Percentiles rank a stretch among this genome's conserved stretches.
Evolutionary conservation across 1,140 invertebrate species (phyloP).

Genomic region (Schmidtea mediterranea): DNA sequence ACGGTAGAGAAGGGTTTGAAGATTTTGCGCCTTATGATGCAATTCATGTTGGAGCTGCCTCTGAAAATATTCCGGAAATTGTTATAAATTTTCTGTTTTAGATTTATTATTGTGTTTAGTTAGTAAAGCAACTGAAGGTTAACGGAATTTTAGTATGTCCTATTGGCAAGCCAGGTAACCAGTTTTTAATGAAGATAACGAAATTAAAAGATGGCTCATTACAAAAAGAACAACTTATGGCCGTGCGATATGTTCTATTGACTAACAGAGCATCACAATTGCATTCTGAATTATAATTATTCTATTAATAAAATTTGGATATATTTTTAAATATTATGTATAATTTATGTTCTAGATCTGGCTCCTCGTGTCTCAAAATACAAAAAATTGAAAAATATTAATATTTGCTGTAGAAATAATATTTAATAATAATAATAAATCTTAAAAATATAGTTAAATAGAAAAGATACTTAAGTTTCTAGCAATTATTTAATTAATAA

Average conservation of each 20-base stretch:
- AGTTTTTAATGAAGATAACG: slow-evolving; percentile 36
- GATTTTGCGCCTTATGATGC: slow-evolving; percentile 53
- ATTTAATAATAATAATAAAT: too few species aligned
- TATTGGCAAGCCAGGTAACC: slow-evolving; percentile 41
- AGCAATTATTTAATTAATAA: too few species aligned
- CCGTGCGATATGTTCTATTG: slow-evolving; percentile 80
- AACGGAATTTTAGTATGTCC: slow-evolving; percentile 70
- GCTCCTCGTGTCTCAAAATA: too few species aligned
- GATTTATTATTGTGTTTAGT: too few species aligned
- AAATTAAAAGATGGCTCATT: slow-evolving; percentile 53
- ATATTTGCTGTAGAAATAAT: too few species aligned
- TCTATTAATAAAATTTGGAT: too few species aligned
- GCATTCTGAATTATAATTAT: too few species aligned
- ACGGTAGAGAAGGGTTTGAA: slow-evolving; percentile 48
- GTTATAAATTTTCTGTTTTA: slow-evolving; percentile 24
- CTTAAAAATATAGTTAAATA: too few species aligned
- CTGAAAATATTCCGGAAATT: slow-evolving; percentile 42
- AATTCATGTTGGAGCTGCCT: slow-evolving; percentile 74
- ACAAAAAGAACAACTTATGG: slow-evolving; percentile 52
- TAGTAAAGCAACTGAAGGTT: slow-evolving; percentile 36
- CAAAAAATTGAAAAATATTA: too few species aligned
- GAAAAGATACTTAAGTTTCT: too few species aligned
- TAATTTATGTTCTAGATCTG: too few species aligned
- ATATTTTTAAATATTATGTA: too few species aligned
- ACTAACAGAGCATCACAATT: slow-evolving; percentile 53